Conservation (phyloP, 2,888 invertebrate species). For the Athalia rosae region DNA sequence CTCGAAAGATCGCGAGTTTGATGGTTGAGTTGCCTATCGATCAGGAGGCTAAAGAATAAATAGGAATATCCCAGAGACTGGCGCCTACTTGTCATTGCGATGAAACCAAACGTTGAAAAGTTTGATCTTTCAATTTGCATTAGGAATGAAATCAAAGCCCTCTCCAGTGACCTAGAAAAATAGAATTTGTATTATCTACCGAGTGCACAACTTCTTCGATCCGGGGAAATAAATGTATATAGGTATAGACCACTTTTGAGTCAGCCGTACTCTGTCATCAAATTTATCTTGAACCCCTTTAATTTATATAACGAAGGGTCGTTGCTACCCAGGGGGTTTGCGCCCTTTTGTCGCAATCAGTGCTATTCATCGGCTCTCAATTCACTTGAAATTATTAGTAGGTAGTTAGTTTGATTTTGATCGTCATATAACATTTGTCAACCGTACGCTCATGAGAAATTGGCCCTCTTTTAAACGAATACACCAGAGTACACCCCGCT, state of each 20-base stretch:
- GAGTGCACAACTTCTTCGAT: too few species aligned
- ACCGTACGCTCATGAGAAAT: background rate
- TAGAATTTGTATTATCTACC: too few species aligned
- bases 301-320: slow-evolving; percentile 25
- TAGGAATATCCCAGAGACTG: background rate
- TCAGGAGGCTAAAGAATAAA: slow-evolving; percentile 6
- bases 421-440: slow-evolving; percentile 5
- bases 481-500: too few species aligned
- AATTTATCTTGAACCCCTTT: background rate
- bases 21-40: slow-evolving; percentile 38
- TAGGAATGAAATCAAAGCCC: too few species aligned
- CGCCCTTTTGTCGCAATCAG: slow-evolving; percentile 7
- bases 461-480: too few species aligned
- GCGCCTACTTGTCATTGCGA: too few species aligned
- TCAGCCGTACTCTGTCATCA: background rate
- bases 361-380: slow-evolving; percentile 26
- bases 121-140: too few species aligned
- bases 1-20: background rate
- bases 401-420: slow-evolving; percentile 14
- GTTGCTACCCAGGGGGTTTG: background rate
- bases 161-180: too few species aligned
- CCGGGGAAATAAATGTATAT: background rate
- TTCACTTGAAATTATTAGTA: slow-evolving; percentile 19
- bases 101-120: too few species aligned
- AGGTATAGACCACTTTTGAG: background rate